phyloP scores from a whole-genome alignment of 2,888 invertebrate species.

The Campopleginae sp. region DNA sequence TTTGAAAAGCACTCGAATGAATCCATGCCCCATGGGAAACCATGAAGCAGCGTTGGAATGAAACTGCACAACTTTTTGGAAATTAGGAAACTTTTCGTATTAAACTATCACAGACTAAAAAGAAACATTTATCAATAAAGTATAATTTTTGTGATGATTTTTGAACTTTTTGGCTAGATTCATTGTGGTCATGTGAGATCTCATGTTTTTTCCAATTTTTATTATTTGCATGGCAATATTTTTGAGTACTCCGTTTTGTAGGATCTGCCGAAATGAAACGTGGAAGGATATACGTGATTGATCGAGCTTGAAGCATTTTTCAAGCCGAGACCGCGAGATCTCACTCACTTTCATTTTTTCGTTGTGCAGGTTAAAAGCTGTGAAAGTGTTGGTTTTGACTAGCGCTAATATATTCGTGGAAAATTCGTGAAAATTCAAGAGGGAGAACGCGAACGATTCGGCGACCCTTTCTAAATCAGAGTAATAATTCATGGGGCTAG shows the following conservation, averaged over 20 bases:
- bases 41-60: neutral
- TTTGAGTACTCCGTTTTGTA: neutral
- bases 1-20: neutral
- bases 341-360: neutral
- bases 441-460: constrained; percentile 34
- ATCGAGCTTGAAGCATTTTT: constrained; percentile 11
- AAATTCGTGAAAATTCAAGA: constrained; percentile 12
- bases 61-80: neutral
- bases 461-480: constrained; percentile 68
- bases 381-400: constrained; percentile 5
- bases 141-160: neutral
- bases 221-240: neutral
- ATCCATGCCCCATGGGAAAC: neutral
- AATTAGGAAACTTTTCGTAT: neutral
- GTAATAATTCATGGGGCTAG: constrained; percentile 75
- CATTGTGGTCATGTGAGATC: neutral
- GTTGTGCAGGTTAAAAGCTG: neutral
- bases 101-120: neutral
- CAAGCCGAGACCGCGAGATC: neutral
- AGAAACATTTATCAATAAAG: neutral
- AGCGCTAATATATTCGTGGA: constrained; percentile 30
- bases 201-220: neutral
- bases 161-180: neutral
- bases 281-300: neutral
- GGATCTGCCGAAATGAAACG: neutral